Evolutionary conservation across 1,140 invertebrate species (phyloP).

Genomic region (Drosophila azteca): DNA sequence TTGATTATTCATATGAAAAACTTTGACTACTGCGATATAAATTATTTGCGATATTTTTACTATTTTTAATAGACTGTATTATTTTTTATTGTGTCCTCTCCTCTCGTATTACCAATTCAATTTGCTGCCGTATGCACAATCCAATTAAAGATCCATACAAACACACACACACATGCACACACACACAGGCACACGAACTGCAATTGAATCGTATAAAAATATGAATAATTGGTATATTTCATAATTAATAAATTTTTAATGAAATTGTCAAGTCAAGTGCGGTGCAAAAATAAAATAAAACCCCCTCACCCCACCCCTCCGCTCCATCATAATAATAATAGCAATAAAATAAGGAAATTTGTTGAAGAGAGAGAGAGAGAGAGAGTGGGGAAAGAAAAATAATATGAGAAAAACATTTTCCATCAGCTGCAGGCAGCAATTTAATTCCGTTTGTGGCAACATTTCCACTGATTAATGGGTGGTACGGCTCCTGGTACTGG

Average conservation of each 20-base stretch:
- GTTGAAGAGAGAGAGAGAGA: neutral
- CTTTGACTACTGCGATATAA: conserved; percentile 9
- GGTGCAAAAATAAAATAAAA: neutral
- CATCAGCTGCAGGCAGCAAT: conserved; percentile 50
- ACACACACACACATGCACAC: too few species aligned
- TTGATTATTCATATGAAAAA: conserved; percentile 3
- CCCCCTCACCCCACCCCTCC: too few species aligned
- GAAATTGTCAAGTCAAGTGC: conserved; percentile 48
- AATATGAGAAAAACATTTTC: conserved; percentile 4
- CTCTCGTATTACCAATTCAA: conserved; percentile 7
- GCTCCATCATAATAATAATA: neutral
- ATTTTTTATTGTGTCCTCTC: neutral
- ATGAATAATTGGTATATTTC: conserved; percentile 23
- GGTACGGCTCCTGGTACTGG: conserved; percentile 1
- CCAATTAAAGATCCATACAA: conserved; percentile 13
- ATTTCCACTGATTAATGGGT: conserved; percentile 46
- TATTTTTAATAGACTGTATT: conserved; percentile 1
- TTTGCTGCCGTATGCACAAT: conserved; percentile 11
- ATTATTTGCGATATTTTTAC: conserved; percentile 2
- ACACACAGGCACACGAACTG: neutral
- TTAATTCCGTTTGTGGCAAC: conserved; percentile 49
- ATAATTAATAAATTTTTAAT: conserved; percentile 47
- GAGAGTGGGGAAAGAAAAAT: neutral
- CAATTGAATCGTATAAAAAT: conserved; percentile 19
- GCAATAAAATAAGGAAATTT: conserved; percentile 33